Percentiles rank a stretch among this genome's conserved stretches.
phyloP scores from a whole-genome alignment of 2,113 vertebrate species.

The Apteryx mantelli region DNA sequence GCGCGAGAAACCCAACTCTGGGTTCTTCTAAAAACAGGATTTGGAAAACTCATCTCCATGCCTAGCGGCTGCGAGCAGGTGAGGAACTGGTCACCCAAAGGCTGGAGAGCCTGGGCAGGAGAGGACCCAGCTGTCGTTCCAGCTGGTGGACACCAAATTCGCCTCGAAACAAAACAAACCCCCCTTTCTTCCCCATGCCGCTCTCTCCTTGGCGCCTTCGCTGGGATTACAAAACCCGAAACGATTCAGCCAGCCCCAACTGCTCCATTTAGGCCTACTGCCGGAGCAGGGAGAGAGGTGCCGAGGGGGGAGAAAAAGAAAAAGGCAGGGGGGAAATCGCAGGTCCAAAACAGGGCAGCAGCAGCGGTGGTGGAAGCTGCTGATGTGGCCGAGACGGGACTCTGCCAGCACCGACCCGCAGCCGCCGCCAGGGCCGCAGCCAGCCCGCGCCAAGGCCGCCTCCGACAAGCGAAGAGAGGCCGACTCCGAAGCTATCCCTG shows the following conservation, averaged over 20 bases:
- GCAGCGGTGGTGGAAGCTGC: neutral
- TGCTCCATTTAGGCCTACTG: fast-evolving
- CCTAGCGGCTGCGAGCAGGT: neutral
- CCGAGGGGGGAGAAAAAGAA: fast-evolving
- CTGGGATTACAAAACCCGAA: neutral
- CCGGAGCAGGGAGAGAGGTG: neutral
- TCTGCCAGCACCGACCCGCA: fast-evolving
- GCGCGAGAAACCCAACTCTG: neutral
- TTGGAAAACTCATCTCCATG: neutral
- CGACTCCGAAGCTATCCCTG: neutral
- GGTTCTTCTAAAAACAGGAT: neutral
- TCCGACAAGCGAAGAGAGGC: neutral
- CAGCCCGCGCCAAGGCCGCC: no score
- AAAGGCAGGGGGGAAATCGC: neutral
- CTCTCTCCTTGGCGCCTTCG: neutral
- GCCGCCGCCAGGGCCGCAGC: neutral
- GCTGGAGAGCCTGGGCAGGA: constrained; percentile 38
- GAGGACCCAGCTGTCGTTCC: constrained; percentile 66
- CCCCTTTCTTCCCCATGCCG: neutral
- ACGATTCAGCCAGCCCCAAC: neutral
- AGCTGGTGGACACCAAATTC: constrained; percentile 66
- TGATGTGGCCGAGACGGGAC: neutral
- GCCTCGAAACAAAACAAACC: constrained; percentile 39
- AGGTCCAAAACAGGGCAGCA: neutral
- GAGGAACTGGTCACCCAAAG: neutral